phyloP scores from a whole-genome alignment of 2,888 invertebrate genomes.

The Eupithecia exiguata region DNA sequence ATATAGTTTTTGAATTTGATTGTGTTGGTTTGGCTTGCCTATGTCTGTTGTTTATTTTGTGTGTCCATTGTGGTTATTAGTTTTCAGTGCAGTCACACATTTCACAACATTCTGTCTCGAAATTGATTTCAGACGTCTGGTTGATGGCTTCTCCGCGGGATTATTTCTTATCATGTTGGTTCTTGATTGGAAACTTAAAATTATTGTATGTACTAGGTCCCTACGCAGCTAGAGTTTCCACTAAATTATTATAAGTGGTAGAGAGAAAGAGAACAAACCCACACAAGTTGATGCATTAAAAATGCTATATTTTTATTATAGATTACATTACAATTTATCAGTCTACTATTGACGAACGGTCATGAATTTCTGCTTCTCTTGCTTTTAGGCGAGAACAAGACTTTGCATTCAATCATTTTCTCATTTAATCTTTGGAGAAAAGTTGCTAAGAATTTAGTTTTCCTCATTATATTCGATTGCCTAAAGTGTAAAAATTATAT shows the following conservation, averaged over 20 bases:
- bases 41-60: slow-evolving; percentile 7
- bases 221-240: not conserved
- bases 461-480: not conserved
- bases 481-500: slow-evolving; percentile 53
- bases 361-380: not conserved
- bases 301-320: not conserved
- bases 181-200: too few relatives aligned
- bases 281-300: not conserved
- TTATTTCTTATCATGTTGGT: too few relatives aligned
- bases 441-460: not conserved
- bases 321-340: slow-evolving; percentile 2
- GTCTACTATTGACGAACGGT: not conserved
- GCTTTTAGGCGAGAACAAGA: not conserved
- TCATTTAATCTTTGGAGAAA: not conserved
- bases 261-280: not conserved
- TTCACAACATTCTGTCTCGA: slow-evolving; percentile 56
- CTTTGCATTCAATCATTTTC: not conserved
- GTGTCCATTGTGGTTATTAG: slow-evolving; percentile 25
- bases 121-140: slow-evolving; percentile 37
- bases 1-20: not conserved
- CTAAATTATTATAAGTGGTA: not conserved
- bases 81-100: slow-evolving; percentile 54
- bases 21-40: not conserved
- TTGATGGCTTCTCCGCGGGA: slow-evolving; percentile 14
- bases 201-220: not conserved